A percentile compares a stretch with the other conserved stretches of the same genome.
Evolutionary conservation across 1,140 invertebrate species (phyloP).

Genomic region (Neuroterus valhalla): DNA sequence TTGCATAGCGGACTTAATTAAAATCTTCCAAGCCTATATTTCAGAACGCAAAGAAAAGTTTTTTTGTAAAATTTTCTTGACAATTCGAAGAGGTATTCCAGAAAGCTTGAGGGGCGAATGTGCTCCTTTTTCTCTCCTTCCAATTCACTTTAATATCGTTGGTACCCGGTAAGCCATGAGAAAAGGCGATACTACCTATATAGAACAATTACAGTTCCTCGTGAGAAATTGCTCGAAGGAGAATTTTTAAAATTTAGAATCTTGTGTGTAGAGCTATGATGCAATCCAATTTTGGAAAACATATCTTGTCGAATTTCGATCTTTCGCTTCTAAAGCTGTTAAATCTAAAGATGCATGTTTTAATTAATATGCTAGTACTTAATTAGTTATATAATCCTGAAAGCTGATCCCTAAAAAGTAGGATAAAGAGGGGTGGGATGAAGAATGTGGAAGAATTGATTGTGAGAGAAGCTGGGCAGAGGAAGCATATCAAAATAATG

Average conservation of each 20-base stretch:
- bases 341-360: too few relatives aligned
- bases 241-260: conserved; percentile 1
- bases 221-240: background rate
- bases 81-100: background rate
- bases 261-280: conserved; percentile 12
- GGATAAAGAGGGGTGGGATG: too few relatives aligned
- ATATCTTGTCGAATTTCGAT: background rate
- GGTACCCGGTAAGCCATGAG: background rate
- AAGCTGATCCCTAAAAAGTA: too few relatives aligned
- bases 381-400: too few relatives aligned
- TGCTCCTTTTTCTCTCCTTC: conserved; percentile 6
- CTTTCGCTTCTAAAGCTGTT: too few relatives aligned
- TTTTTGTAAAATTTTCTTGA: too few relatives aligned
- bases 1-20: too few relatives aligned
- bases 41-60: too few relatives aligned
- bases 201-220: background rate
- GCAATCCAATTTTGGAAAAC: background rate
- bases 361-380: too few relatives aligned
- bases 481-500: too few relatives aligned
- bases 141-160: conserved; percentile 28
- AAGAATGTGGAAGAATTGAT: background rate
- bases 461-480: too few relatives aligned
- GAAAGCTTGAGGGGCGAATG: background rate
- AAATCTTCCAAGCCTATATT: too few relatives aligned
- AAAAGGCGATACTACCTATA: conserved; percentile 12